Base-by-base conservation (phyloP, 2,113 vertebrate genomes). In the Motacilla alba region DNA sequence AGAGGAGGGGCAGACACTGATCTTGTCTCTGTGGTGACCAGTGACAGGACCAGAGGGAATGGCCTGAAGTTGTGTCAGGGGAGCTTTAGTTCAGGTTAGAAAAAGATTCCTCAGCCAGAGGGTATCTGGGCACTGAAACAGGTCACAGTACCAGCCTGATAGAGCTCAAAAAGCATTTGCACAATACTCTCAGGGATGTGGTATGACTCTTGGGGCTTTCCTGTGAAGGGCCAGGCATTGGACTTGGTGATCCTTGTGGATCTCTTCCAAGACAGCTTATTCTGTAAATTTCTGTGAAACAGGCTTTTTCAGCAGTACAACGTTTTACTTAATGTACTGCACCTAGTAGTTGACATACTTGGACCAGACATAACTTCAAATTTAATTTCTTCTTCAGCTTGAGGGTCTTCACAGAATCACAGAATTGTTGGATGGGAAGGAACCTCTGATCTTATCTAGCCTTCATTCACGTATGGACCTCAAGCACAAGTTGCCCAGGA, bases 41-140 rank as follows among this genome's bases (percentile, higher is more conserved):
- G 24, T 12, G 24, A n/a, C 5, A n/a, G 23, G 12, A 41, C 12
- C 3, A 0, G 2, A 49, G 4, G 4, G 15, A 49, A 58, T 49
- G 50, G 20, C 24, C 10, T 75, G 43, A 11, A 49, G 5, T 1
- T 41, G 15, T 20, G 8, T 13, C 7, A 21, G 20, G 8, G 13
- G 5, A 56, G 3, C 10, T n/a, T 66, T 26, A 30, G 24, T 9
- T 13, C 23, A 35, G 43, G 10, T 49, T 30, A 49, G 70, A 24
- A 66, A 74, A 64, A 49, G 5, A 15, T 41, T 75, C 10, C 9
- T 56, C 30, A 41, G 2, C 5, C 24, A 24, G 30, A 66, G 12
- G 7, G 13, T 66, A 13, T 4, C 5, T 58, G 24, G 35, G 28
- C 6, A 18, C 22, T 46, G n/a, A 15, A 63, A 27, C 33, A 44